Evolutionary conservation across 2,113 vertebrate species (phyloP), one percentile per base, ranked within the genome.

Genomic region (Solenodon paradoxus): DNA sequence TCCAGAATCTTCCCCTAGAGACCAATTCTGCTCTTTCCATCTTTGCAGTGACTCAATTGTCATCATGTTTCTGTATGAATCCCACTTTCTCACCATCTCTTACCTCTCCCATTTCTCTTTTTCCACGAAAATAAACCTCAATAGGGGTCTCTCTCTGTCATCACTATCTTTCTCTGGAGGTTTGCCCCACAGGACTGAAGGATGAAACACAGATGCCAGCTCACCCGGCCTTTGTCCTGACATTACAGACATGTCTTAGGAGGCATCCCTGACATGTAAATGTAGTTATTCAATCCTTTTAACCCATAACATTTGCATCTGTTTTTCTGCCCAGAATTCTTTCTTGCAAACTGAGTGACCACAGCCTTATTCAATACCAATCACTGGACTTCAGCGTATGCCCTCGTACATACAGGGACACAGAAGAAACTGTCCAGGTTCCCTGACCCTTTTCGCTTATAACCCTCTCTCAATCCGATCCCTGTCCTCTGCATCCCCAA

Each of bases 1-100:
- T 95, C 80, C 81, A 97, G 59, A 45, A 51, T 66, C 47, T 91
- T 95, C 28, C 93, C 81, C 49, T 1, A 1, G 88, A 85, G 81
- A 28, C 63, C 68, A 49, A 2, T 79, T 80, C 42, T 64, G 45
- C 74, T 32, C 51, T 92, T 74, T 22, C 49, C 35, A 78, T 49
- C 40, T 93, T 87, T 90, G 7, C 45, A 81, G 51, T 42, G 57
- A 92, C 80, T 96, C 57, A 68, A 0, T 68, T 68, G n/a, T 68
- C 68, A 40, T 15, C 20, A 63, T 53, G 13, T 3, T 59, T 91
- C 40, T 75, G 0, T 57, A 74, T 63, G 19, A 94, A 90, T 77
- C 1, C 6, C 10, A 16, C 4, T 49, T 91, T 92, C 22, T 95
- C 63, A 61, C 3, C 12, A 66, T 92, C 42, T 61, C 45, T 28